These are phyloP conservation scores for Notodonta ziczac DNA, from an alignment of 2,888 invertebrate species.

Conservation along the genomic window DNA sequence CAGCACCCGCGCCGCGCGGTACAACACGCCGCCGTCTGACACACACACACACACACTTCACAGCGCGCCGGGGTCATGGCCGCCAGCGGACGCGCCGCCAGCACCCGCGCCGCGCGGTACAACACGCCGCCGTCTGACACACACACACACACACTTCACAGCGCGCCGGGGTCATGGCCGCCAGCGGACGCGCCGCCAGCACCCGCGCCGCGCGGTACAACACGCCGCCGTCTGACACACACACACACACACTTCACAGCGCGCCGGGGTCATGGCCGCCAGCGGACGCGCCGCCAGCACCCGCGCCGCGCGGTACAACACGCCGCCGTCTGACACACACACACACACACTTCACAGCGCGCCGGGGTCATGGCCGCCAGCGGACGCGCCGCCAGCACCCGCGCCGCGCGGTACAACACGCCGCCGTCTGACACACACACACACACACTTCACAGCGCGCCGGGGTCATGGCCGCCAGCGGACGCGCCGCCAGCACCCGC, in stretches of 20 bases:
- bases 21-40: slow-evolving; percentile 60
- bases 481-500: slow-evolving; percentile 51
- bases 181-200: slow-evolving; percentile 56
- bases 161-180: slow-evolving; percentile 71
- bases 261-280: slow-evolving; percentile 69
- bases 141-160: slow-evolving; percentile 29
- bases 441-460: slow-evolving; percentile 52
- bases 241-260: slow-evolving; percentile 40
- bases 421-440: slow-evolving; percentile 50
- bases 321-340: slow-evolving; percentile 51
- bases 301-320: slow-evolving; percentile 58
- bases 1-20: slow-evolving; percentile 56
- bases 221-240: slow-evolving; percentile 54
- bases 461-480: slow-evolving; percentile 69
- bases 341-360: slow-evolving; percentile 44
- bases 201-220: slow-evolving; percentile 58
- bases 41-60: background rate
- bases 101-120: slow-evolving; percentile 55
- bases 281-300: slow-evolving; percentile 56
- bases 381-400: slow-evolving; percentile 53
- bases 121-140: slow-evolving; percentile 57
- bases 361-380: slow-evolving; percentile 71
- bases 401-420: slow-evolving; percentile 57
- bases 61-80: slow-evolving; percentile 73
- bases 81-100: slow-evolving; percentile 57